Evolutionary conservation across 2,797 vertebrate species (phyloP).

Genomic region (Halcyon leucocephala): DNA sequence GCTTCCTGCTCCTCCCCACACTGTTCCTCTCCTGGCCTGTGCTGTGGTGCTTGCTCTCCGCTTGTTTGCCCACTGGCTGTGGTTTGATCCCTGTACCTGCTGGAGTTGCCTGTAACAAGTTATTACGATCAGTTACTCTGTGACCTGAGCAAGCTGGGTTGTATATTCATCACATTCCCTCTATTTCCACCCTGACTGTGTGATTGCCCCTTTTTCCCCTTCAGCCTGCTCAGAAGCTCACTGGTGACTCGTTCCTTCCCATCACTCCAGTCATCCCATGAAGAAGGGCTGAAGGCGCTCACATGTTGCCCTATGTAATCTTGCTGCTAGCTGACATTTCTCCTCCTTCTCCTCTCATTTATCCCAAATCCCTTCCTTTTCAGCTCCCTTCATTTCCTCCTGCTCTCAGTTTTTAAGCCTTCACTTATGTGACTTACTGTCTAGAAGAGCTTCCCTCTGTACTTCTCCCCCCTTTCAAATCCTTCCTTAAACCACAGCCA

Average conservation of each 20-base stretch:
- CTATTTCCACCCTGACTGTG: neutral
- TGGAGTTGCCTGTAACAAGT: neutral
- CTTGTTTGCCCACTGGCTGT: neutral
- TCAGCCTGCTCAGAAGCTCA: neutral
- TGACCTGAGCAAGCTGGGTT: neutral
- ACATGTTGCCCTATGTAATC: neutral
- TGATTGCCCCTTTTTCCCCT: neutral
- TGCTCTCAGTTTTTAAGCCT: conserved; percentile 33
- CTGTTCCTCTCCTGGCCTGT: neutral
- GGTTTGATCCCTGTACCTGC: neutral
- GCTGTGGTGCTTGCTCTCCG: accelerated
- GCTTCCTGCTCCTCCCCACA: neutral
- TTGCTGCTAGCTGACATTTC: conserved; percentile 17
- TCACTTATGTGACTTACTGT: conserved; percentile 54
- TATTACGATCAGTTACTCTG: neutral
- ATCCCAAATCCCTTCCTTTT: conserved; percentile 56
- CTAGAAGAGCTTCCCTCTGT: conserved; percentile 52
- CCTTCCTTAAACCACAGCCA: conserved; percentile 50
- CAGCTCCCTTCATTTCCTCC: conserved; percentile 55
- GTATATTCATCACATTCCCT: neutral
- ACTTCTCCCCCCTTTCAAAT: conserved; percentile 52
- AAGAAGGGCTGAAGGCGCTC: neutral
- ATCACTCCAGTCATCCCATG: neutral
- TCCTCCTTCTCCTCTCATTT: conserved; percentile 55
- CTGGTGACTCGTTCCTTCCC: neutral